Evolutionary conservation across 2,113 vertebrate species (phyloP).

Genomic region (Rhadina sibilatrix): DNA sequence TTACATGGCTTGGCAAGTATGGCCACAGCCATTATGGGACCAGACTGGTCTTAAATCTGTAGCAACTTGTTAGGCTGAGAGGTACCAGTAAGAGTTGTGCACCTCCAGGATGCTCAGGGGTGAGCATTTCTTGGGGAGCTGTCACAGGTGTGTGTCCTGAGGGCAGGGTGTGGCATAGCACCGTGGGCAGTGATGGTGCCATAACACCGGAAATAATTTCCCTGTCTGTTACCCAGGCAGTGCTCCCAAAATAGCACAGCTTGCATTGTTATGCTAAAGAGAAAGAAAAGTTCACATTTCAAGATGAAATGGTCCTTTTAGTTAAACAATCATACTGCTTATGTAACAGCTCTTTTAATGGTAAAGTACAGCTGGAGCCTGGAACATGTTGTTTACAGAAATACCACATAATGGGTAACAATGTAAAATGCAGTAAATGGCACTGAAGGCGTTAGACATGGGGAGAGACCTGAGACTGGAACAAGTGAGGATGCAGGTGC

Average conservation of each 20-base stretch:
- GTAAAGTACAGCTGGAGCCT: slow-evolving; percentile 23
- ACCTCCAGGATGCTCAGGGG: neutral
- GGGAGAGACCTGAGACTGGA: neutral
- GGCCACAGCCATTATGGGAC: no score
- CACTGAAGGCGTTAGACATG: neutral
- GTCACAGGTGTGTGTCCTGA: neutral
- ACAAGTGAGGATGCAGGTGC: fast-evolving
- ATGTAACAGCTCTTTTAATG: neutral
- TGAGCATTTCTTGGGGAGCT: neutral
- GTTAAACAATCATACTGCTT: neutral
- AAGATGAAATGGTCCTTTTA: neutral
- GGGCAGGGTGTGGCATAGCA: neutral
- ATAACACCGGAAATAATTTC: neutral
- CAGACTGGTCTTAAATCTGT: neutral
- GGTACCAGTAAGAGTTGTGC: neutral
- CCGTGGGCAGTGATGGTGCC: neutral
- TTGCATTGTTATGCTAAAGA: neutral
- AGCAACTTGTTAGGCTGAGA: neutral
- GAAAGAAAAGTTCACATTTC: neutral
- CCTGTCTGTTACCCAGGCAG: neutral
- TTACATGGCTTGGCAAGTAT: neutral
- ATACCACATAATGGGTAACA: neutral
- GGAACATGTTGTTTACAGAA: slow-evolving; percentile 22
- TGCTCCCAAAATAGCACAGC: neutral
- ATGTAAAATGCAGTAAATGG: neutral